Conservation (phyloP, 1,140 invertebrate genomes). For the Drosophila azteca region DNA sequence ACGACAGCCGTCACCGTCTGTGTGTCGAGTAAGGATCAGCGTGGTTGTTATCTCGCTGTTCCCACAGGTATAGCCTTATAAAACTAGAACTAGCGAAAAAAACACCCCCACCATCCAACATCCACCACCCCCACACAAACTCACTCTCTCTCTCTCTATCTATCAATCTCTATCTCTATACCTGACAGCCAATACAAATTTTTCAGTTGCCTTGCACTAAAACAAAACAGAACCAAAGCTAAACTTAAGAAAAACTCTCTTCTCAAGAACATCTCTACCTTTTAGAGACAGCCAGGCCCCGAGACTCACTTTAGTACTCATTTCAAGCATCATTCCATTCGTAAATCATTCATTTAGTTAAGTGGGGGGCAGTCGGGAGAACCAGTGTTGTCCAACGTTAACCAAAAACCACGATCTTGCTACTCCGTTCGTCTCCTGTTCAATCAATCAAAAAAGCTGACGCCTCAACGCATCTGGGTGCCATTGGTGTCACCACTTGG, state of each 20-base stretch:
- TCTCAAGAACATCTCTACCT: neutral
- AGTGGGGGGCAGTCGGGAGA: neutral
- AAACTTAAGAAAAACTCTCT: conserved; percentile 1
- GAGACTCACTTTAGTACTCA: neutral
- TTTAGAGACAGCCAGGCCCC: conserved; percentile 1
- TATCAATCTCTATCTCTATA: conserved; percentile 9
- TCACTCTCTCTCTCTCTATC: neutral
- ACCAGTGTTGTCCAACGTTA: conserved; percentile 38
- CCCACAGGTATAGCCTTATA: conserved; percentile 85
- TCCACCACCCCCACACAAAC: neutral
- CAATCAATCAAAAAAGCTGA: conserved; percentile 40
- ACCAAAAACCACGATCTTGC: conserved; percentile 42
- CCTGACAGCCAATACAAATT: conserved; percentile 21
- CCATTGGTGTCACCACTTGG: conserved; percentile 81
- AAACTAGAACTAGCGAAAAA: conserved; percentile 22
- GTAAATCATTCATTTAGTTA: conserved; percentile 17
- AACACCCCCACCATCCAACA: neutral
- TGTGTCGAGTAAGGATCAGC: conserved; percentile 87
- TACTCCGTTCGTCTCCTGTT: conserved; percentile 12
- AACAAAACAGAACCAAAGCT: conserved; percentile 18
- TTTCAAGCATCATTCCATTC: conserved; percentile 31
- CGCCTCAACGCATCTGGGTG: conserved; percentile 60
- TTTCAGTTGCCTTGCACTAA: conserved; percentile 49
- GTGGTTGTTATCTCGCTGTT: conserved; percentile 90
- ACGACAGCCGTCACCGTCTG: conserved; percentile 86